Evolutionary conservation across 2,113 vertebrate species (phyloP).

Genomic region (Heloderma charlesbogerti): DNA sequence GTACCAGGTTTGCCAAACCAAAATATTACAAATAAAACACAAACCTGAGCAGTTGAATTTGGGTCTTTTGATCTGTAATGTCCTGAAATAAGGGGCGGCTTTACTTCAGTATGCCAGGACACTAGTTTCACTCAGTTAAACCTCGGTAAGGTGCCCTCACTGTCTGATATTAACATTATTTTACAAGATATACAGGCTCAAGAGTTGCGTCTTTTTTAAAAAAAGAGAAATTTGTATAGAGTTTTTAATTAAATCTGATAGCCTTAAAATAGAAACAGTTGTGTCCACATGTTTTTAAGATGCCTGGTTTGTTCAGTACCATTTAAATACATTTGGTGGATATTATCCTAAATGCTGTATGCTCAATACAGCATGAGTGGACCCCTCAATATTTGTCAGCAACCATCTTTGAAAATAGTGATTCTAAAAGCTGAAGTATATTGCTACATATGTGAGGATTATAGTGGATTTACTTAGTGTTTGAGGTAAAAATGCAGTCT

Average conservation of each 20-base stretch:
- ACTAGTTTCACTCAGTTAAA: background rate
- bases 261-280: background rate
- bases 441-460: background rate
- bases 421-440: background rate
- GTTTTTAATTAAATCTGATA: background rate
- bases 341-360: conserved; percentile 7
- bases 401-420: conserved; percentile 14
- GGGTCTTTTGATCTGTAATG: background rate
- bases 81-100: background rate
- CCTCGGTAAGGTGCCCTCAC: background rate
- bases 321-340: conserved; percentile 14
- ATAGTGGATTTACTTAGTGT: conserved; percentile 24
- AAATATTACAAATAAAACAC: background rate
- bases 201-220: background rate
- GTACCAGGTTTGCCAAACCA: background rate
- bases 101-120: background rate
- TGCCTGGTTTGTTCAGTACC: conserved; percentile 5
- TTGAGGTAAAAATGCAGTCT: conserved; percentile 20
- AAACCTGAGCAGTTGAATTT: background rate
- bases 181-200: background rate
- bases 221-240: background rate
- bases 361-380: background rate
- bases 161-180: background rate
- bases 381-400: conserved; percentile 32
- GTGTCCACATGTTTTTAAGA: background rate